Evolutionary conservation across 1,140 invertebrate genomes (phyloP), one percentile per base, ranked within the genome.

Genomic region (Drosophila lacteicornis): DNA sequence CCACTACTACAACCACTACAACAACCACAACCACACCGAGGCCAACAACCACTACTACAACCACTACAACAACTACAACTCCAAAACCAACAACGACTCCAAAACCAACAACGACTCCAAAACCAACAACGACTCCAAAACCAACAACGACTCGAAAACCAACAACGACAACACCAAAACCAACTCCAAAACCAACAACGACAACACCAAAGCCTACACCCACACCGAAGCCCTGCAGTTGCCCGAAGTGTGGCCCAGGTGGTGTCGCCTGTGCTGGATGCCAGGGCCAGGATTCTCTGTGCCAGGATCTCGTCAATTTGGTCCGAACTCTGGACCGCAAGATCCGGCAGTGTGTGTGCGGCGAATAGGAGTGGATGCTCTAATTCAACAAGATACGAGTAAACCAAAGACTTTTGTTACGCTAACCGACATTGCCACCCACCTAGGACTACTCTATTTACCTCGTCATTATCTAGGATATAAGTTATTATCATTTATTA

Each of bases 311-410:
- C 2, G 4, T 58, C 12, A 17, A 15, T 6, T 6, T 15, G 8
- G 15, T 38, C 1, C 15, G 42, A 4, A 13, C 4, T 0, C 8
- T 62, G 12, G 47, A 40, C 6, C 22, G 15, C 17, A 53, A n/a
- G 43, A 30, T 62, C n/a, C 47, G 36, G 11, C 47, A 62, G 25
- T 62, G 60, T 36, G 60, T 62, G 17, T 62, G 60, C 27, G 62
- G 62, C 5, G 17, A 46, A 36, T n/a, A 43, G 4, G 13, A 2
- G 3, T 57, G 51, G 51, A 4, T 19, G 15, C n/a, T 15, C 9
- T 27, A 38, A 12, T 11, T 19, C 53, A 7, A 33, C 30, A 33
- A 1, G 1, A 33, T 33, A 33, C 8, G 30, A 9, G 1, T 33
- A 30, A 30, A 30, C 30, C 7, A 8, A 7, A 2, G 30, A 8